Evolutionary conservation across 1,140 invertebrate species (phyloP).

Genomic region (Hyles vespertilio): DNA sequence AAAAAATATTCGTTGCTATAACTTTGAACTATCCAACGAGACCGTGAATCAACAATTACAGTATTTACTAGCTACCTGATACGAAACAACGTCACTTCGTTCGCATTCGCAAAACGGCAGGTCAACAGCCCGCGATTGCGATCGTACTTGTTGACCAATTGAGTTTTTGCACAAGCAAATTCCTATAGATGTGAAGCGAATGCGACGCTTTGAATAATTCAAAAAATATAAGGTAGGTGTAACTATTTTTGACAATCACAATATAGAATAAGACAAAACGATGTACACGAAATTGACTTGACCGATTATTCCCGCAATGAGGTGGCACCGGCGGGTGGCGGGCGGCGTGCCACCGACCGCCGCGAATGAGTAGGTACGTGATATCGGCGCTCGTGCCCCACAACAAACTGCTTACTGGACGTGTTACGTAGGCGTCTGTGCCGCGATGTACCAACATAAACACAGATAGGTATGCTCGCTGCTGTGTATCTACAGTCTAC

Average conservation of each 20-base stretch:
- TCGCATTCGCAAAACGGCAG: constrained; percentile 37
- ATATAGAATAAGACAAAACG: not conserved
- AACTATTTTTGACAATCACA: constrained; percentile 1
- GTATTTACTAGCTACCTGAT: constrained; percentile 30
- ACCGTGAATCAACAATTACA: constrained; percentile 16
- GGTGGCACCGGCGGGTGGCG: constrained; percentile 62
- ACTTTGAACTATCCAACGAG: not conserved
- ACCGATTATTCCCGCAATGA: constrained; percentile 69
- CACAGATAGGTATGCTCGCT: constrained; percentile 46
- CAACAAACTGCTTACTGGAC: constrained; percentile 75
- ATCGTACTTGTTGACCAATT: constrained; percentile 40
- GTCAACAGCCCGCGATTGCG: constrained; percentile 66
- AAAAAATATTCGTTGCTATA: constrained; percentile 32
- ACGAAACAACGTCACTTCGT: constrained; percentile 34
- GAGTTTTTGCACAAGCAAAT: constrained; percentile 30
- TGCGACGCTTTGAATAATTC: constrained; percentile 11
- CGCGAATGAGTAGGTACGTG: constrained; percentile 65
- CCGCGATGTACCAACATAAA: constrained; percentile 63
- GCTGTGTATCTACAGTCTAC: too few relatives aligned
- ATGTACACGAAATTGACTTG: constrained; percentile 48
- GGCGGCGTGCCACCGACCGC: constrained; percentile 70
- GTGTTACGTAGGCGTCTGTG: constrained; percentile 72
- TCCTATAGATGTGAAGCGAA: constrained; percentile 13
- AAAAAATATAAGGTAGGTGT: constrained; percentile 1
- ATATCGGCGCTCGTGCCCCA: constrained; percentile 73